Base-by-base conservation (phyloP, 2,797 vertebrate genomes). In the Gymnodraco acuticeps region DNA sequence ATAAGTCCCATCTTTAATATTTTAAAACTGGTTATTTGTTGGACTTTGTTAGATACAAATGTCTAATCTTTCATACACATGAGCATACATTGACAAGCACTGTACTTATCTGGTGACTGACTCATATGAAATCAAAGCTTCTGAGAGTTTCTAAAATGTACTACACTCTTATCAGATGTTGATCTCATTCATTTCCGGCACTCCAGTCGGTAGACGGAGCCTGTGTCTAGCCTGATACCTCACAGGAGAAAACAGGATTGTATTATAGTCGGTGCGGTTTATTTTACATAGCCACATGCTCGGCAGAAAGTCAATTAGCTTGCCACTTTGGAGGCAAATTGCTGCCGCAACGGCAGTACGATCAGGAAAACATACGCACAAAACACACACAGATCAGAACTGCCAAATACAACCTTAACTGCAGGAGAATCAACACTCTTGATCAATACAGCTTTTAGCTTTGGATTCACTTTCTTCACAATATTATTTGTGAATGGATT, bases 221-320 rank as follows among this genome's bases (percentile, higher is more conserved):
- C 70, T 56, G 61, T 19, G 80, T 84, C 78, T 81, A 0, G 60
- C 16, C 70, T 43, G 70, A 72, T 76, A 71, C 79, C 74, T 64
- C n/a, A 70, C 78, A 20, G 53, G 63, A 78, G 55, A 83, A 85
- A 83, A 81, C 46, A 71, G 54, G 66, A 81, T 84, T 87, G 59
- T 75, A 71, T 78, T 81, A 82, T 75, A 63, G 61, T 78, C 77
- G 0, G 46, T 50, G 73, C 19, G 84, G 91, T 82, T 87, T 87
- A 83, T 87, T 91, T 92, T 91, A 91, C 90, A 91, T 63, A 70
- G 85, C 53, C 80, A 84, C 71, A 66, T 76, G 66, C 74, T 77
- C 71, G 72, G 82, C 85, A 84, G 73, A 88, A 81, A 90, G 90
- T 89, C 90, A 92, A 92, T 93, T 92, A 91, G 87, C 66, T 50